Percentiles rank a stretch among this genome's conserved stretches.
Evolutionary conservation across 1,140 invertebrate species (phyloP).

Genomic region (honey bee (Apis mellifera)): Amel_HAv3.1 CM009932.2:4016001-4016500

Average conservation of each 20-base stretch:
- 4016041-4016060: no score
- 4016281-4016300: conserved; percentile 29
- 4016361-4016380: conserved; percentile 38
- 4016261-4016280: not conserved
- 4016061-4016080: no score
- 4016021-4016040: no score
- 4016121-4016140: not conserved
- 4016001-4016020: no score
- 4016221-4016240: conserved; percentile 1
- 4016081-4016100: no score
- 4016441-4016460: conserved; percentile 2
- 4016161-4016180: not conserved
- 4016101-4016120: no score
- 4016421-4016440: conserved; percentile 32
- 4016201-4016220: conserved; percentile 4
- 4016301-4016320: conserved; percentile 24
- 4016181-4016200: not conserved
- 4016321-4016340: conserved; percentile 6
- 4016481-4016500: not conserved
- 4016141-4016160: no score
- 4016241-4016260: conserved; percentile 19
- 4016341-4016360: conserved; percentile 33
- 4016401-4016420: conserved; percentile 20
- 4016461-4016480: no score
- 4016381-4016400: not conserved